Percentiles rank a stretch among this genome's conserved stretches.
Evolutionary conservation across 2,797 vertebrate genomes (phyloP).

Genomic region (Enteromius unitaeniatus): DNA sequence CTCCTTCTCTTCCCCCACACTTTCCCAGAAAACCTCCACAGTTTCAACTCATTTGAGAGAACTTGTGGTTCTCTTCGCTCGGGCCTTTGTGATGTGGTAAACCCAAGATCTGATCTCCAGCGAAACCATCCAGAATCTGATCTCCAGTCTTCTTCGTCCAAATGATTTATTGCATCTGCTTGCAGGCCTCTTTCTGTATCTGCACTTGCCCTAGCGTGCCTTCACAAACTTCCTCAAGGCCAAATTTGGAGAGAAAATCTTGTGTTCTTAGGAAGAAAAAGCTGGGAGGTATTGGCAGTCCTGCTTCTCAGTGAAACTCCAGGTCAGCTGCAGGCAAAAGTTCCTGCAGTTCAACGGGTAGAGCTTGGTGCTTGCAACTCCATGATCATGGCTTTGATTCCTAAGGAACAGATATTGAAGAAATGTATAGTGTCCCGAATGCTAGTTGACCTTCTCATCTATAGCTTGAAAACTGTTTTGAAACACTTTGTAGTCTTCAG

Average conservation of each 20-base stretch:
- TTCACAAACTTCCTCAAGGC: constrained; percentile 56
- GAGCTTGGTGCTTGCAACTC: background rate
- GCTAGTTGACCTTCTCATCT: background rate
- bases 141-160: constrained; percentile 60
- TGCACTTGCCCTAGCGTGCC: constrained; percentile 50
- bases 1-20: constrained; percentile 7
- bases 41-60: constrained; percentile 59
- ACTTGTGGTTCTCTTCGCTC: constrained; percentile 44
- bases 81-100: constrained; percentile 70
- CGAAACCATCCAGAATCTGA: constrained; percentile 50
- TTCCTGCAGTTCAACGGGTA: constrained; percentile 16
- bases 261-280: constrained; percentile 63
- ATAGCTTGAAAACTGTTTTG: background rate
- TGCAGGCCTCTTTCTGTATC: constrained; percentile 60
- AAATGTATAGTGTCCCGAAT: background rate
- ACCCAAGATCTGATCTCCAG: constrained; percentile 68
- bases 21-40: constrained; percentile 73
- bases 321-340: constrained; percentile 31
- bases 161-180: constrained; percentile 70
- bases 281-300: constrained; percentile 44
- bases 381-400: background rate
- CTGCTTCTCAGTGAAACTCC: constrained; percentile 52
- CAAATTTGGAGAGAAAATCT: constrained; percentile 59
- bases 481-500: background rate
- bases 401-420: background rate